Evolutionary conservation across 2,113 vertebrate species (phyloP).

Genomic region (Potamarius usumacintae): DNA sequence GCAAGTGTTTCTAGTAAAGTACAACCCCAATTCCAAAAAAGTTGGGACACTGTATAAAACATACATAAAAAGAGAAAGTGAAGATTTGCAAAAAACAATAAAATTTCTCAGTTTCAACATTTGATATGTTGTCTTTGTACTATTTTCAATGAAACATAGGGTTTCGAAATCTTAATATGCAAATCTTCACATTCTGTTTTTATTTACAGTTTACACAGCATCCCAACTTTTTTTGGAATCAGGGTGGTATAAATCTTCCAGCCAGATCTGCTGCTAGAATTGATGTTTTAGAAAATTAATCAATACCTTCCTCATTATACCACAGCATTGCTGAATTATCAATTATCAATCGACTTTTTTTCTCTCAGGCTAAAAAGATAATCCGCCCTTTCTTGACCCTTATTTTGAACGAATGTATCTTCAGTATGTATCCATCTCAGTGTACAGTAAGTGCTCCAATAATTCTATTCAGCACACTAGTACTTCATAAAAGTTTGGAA

Average conservation of each 20-base stretch:
- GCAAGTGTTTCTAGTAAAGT: not conserved
- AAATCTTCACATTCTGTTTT: no score
- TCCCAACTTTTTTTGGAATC: no score
- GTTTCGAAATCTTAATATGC: no score
- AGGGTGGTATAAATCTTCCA: not conserved
- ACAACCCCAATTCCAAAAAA: no score
- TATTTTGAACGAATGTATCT: not conserved
- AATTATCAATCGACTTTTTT: not conserved
- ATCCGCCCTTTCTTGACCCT: not conserved
- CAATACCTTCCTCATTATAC: not conserved
- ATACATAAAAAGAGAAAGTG: no score
- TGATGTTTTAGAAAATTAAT: not conserved
- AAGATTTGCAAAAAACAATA: no score
- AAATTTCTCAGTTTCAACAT: no score
- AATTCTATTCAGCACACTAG: not conserved
- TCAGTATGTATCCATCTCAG: not conserved
- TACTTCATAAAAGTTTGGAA: not conserved
- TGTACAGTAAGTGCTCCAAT: not conserved
- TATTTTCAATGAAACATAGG: no score
- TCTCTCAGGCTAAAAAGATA: not conserved
- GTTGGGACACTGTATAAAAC: no score
- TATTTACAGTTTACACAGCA: no score
- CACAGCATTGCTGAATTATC: not conserved
- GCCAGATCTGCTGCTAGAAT: not conserved
- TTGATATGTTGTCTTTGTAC: no score